Base-by-base conservation (phyloP, 2,113 vertebrate species). In the Nibea coibor region DNA sequence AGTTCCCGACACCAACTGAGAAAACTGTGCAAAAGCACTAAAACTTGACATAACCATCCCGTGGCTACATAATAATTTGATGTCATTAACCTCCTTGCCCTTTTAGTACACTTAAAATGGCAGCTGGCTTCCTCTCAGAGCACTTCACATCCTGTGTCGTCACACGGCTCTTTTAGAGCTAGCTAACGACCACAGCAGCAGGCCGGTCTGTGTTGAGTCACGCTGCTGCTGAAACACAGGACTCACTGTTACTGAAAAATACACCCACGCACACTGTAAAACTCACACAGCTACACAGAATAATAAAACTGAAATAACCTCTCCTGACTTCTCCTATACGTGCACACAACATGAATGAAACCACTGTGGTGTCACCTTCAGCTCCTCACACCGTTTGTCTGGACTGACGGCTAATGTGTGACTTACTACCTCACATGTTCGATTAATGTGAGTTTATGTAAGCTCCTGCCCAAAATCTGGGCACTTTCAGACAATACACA, bases 111-210 rank as follows among this genome's bases (percentile, higher is more conserved):
- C 51, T 87, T 85, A 82, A 87, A 89, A 88, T 85, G 82, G 65
- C 58, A 70, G 64, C 78, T 65, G 65, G 78, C 72, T 86, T 90
- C 86, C 90, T 84, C 47, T 65, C 31, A 64, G 58, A 85, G 47
- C 22, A 45, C 75, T 79, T 89, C 75, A 85, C 90, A 90, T 90
- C 89, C 92, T 90, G 89, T 73, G 80, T 78, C 65, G 56, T 64
- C 72, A 78, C 28, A 85, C 66, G 80, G 83, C 66, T 57, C 47
- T 50, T 72, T 59, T 85, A 72, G 79, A 65, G 83, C 77, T 7
- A 78, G 62, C 83, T 78, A 63, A 91, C 11, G 57, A 84, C 76
- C 87, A 69, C 69, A 81, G 80, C 57, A 72, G 79, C 73, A 80
- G 39, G 31, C 72, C 19, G 74, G 64, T 59, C 80, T 50, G 68